A percentile compares a stretch with the other conserved stretches of the same genome.
phyloP scores from a whole-genome alignment of 2,797 vertebrate species.

The Sternotherus odoratus region DNA sequence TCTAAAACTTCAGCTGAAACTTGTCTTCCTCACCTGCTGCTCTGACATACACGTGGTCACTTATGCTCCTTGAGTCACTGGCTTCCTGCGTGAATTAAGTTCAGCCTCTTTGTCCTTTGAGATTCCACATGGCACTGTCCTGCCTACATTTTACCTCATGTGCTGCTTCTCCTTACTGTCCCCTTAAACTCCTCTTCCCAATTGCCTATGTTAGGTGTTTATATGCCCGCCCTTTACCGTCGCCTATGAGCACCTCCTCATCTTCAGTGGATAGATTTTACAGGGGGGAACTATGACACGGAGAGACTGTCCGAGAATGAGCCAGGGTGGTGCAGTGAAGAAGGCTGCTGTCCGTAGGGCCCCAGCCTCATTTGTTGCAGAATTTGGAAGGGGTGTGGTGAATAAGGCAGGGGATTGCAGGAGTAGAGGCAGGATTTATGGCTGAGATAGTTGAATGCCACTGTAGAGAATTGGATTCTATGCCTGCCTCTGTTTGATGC shows the following conservation, averaged over 20 bases:
- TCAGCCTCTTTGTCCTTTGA: fast-evolving
- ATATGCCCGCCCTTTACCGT: not conserved
- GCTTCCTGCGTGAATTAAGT: not conserved
- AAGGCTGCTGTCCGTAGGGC: not conserved
- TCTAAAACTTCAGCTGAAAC: not conserved
- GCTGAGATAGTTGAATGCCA: not conserved
- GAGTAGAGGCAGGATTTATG: fast-evolving
- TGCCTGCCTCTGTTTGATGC: not conserved
- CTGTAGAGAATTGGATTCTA: not conserved
- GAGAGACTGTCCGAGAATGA: not conserved
- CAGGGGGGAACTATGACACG: not conserved
- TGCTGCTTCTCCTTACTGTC: not conserved
- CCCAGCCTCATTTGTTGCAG: not conserved
- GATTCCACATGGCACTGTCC: not conserved
- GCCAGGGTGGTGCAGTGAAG: not conserved
- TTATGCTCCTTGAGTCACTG: not conserved
- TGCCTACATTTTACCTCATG: not conserved
- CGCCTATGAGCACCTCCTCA: not conserved
- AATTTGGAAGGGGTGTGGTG: not conserved
- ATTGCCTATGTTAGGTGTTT: not conserved
- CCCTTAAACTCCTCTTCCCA: not conserved
- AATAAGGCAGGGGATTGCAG: not conserved
- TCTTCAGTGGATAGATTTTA: not conserved
- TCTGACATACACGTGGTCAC: not conserved
- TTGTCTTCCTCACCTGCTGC: not conserved